Conservation (phyloP, 2,888 invertebrate species). For the Tipula unca region DNA sequence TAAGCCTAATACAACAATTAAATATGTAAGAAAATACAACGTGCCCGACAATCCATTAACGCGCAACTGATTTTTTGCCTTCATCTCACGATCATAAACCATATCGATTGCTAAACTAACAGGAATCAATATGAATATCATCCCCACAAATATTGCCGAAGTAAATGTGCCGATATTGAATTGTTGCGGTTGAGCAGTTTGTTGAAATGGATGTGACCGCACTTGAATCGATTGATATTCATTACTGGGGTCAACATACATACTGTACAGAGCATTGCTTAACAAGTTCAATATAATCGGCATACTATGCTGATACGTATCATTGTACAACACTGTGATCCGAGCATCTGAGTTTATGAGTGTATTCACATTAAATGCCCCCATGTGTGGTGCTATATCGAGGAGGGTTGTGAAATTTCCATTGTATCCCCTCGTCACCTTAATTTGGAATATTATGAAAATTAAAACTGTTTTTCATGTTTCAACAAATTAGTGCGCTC, state of each 20-base stretch:
- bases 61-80: slow-evolving; percentile 71
- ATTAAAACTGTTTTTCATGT: too few species aligned
- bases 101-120: slow-evolving; percentile 70
- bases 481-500: background rate
- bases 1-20: slow-evolving; percentile 59
- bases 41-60: slow-evolving; percentile 70
- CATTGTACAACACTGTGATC: slow-evolving; percentile 62
- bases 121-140: slow-evolving; percentile 70
- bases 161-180: slow-evolving; percentile 63
- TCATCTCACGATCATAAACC: slow-evolving; percentile 77
- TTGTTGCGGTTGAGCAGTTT: slow-evolving; percentile 62
- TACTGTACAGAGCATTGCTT: slow-evolving; percentile 52
- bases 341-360: slow-evolving; percentile 48
- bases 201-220: slow-evolving; percentile 60
- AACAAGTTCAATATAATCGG: slow-evolving; percentile 66
- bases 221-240: slow-evolving; percentile 54
- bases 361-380: slow-evolving; percentile 53
- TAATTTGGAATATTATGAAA: background rate
- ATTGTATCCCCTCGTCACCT: slow-evolving; percentile 45
- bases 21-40: slow-evolving; percentile 67
- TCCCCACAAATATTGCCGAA: slow-evolving; percentile 68
- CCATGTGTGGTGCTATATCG: slow-evolving; percentile 55
- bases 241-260: slow-evolving; percentile 38
- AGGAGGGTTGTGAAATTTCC: slow-evolving; percentile 58
- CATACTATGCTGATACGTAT: slow-evolving; percentile 68